These are phyloP conservation scores for Raphicerus campestris DNA, from an alignment of 2,113 vertebrate genomes.

Conservation along the genomic window DNA sequence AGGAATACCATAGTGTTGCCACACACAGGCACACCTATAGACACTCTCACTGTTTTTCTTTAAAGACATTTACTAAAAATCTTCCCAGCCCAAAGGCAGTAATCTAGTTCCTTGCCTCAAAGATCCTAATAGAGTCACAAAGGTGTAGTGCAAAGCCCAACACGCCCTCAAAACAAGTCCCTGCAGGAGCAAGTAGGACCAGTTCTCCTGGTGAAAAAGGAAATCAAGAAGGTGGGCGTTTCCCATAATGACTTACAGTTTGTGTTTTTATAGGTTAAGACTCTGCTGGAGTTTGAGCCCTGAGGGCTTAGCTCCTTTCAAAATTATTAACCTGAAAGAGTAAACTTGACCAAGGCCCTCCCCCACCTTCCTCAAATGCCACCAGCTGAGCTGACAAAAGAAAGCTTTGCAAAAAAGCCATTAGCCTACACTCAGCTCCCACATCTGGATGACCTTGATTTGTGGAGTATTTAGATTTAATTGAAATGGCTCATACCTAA, in stretches of 20 bases:
- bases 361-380: background rate
- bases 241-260: background rate
- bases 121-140: background rate
- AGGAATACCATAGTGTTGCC: background rate
- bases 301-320: constrained; percentile 36
- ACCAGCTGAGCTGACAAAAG: background rate
- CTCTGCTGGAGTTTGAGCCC: constrained; percentile 19
- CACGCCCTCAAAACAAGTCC: constrained; percentile 16
- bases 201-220: constrained; percentile 30
- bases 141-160: background rate
- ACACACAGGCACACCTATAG: background rate
- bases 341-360: background rate
- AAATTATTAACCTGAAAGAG: background rate
- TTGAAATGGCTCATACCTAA: background rate
- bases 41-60: background rate
- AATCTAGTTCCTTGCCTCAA: background rate
- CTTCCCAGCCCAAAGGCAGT: constrained; percentile 3
- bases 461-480: background rate
- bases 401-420: background rate
- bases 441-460: background rate
- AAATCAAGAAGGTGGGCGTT: constrained; percentile 12
- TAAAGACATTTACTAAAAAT: background rate
- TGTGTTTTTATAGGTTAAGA: constrained; percentile 22
- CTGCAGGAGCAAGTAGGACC: constrained; percentile 19
- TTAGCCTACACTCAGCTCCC: background rate